These are phyloP conservation scores for Tinamus major DNA, from an alignment of 2,797 vertebrate genomes.

Conservation along the genomic window DNA sequence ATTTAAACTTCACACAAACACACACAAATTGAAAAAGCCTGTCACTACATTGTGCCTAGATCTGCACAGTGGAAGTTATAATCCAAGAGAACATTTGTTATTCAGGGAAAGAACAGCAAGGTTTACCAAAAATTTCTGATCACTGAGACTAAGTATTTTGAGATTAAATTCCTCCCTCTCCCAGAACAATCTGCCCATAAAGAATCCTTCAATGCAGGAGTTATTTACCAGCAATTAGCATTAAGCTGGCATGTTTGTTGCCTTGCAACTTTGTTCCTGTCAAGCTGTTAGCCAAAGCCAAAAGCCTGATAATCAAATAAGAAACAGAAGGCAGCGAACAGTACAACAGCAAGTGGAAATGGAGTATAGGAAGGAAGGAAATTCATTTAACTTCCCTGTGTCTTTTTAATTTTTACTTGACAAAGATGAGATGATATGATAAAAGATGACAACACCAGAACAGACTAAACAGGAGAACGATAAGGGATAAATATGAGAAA, in stretches of 20 bases:
- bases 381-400: neutral
- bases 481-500: neutral
- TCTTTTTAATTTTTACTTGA: conserved; percentile 11
- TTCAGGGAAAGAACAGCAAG: neutral
- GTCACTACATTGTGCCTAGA: neutral
- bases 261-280: conserved; percentile 39
- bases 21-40: neutral
- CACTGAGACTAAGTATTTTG: conserved; percentile 22
- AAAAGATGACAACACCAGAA: neutral
- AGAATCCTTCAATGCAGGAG: neutral
- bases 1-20: neutral
- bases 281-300: conserved; percentile 42
- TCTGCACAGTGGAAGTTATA: neutral
- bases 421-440: neutral
- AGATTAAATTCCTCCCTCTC: neutral
- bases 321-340: conserved; percentile 30
- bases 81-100: too few species aligned
- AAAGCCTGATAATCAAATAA: conserved; percentile 49
- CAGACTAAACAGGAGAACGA: neutral
- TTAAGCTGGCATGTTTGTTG: conserved; percentile 27
- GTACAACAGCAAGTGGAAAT: neutral
- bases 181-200: neutral
- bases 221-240: conserved; percentile 33
- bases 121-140: conserved; percentile 13
- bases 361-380: neutral